Base-by-base conservation (phyloP, 30 jellyfish, hydroid and myxozoan genomes). In the Aurelia coerulea region DNA sequence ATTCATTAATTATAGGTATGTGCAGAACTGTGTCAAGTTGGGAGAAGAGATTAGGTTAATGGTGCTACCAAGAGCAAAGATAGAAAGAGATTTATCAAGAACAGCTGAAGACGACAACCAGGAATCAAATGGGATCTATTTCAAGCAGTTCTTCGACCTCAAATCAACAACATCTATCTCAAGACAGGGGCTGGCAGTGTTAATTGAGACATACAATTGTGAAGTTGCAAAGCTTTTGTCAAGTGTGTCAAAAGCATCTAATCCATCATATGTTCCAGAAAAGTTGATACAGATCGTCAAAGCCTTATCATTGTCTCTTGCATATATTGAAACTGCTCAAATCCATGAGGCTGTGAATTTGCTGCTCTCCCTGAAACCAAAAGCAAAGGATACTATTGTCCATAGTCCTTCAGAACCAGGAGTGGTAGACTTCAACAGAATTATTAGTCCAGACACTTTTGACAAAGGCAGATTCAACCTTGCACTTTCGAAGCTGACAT, bases 251-350 rank as follows among this genome's bases (percentile, higher is more conserved):
- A 60, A 85, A 42, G n/a, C 84, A 17, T 15, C 62, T 3, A 67
- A 82, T 7, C 71, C 90, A n/a, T 62, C 66, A 18, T 94, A 89
- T 76, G 82, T 89, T 62, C 97, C 97, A 0, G 97, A 95, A 50
- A 84, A 95, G 50, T 52, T 95, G 13, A 79, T 95, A 10, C 99
- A 95, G 58, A 78, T 80, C 68, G 99, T 95, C 52, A 95, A 95
- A 67, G 97, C 99, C 12, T 63, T 95, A 9, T 89, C 97, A 8
- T 72, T 72, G 65, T 86, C 97, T 23, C 85, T 95, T 49, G 97
- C 97, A 19, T 76, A 69, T 17, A 78, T 94, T 46, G 99, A 95
- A 80, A 71, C 94, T 35, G 33, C 88, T 5, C 97, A 85, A 68
- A 32, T 95, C 10, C 99, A 94, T 66, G 97, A 94, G 12, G 97